Conservation (phyloP, 2,113 vertebrate species). For the Apaloderma vittatum region DNA sequence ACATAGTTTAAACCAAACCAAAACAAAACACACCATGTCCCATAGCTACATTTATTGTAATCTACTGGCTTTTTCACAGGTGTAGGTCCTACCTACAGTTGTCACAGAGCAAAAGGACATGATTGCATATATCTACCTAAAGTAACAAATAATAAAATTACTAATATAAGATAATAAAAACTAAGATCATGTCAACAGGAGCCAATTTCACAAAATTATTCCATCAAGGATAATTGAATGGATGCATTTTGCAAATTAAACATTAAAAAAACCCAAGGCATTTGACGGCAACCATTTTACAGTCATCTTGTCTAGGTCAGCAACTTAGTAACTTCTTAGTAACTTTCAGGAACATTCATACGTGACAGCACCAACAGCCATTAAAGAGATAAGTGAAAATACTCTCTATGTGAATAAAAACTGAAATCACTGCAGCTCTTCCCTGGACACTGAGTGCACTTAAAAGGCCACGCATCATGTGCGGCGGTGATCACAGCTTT, state of each 20-base stretch:
- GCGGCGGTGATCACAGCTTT: not conserved
- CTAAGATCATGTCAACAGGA: not conserved
- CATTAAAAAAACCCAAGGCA: not conserved
- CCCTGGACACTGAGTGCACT: not conserved
- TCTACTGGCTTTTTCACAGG: not conserved
- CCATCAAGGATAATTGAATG: slow-evolving; percentile 2
- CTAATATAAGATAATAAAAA: not conserved
- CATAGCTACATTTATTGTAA: not conserved
- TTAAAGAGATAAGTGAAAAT: not conserved
- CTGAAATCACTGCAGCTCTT: not conserved
- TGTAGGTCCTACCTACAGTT: not conserved
- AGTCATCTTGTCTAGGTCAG: not conserved
- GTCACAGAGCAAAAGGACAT: not conserved
- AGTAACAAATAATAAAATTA: not conserved
- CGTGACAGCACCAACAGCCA: not conserved
- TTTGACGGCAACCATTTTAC: not conserved
- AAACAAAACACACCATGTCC: not conserved
- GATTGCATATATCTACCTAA: not conserved
- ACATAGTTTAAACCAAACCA: not conserved
- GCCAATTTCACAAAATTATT: not conserved
- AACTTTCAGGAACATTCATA: not conserved
- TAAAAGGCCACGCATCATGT: not conserved
- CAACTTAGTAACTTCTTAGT: not conserved
- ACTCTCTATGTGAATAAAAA: not conserved
- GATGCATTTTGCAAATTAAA: slow-evolving; percentile 28